These are phyloP conservation scores for Platysteira castanea DNA, from an alignment of 2,113 vertebrate genomes.

Conservation along the genomic window DNA sequence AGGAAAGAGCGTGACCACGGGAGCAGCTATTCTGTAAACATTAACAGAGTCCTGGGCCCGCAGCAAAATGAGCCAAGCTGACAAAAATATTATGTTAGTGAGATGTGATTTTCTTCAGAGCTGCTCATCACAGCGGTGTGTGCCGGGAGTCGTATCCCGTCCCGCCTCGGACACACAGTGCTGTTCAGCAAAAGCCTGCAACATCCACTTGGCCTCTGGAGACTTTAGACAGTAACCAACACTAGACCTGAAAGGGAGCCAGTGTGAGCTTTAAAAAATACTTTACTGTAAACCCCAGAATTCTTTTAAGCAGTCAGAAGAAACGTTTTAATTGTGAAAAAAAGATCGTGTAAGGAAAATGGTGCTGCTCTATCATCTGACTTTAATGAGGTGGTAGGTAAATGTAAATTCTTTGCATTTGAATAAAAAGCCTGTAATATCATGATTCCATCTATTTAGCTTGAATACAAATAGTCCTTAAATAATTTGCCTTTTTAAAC, in stretches of 20 bases:
- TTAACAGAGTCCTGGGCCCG: rapidly evolving
- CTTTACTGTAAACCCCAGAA: not conserved
- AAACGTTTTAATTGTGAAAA: not conserved
- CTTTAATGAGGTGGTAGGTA: constrained; percentile 11
- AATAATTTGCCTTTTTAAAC: constrained; percentile 30
- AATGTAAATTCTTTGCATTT: constrained; percentile 31
- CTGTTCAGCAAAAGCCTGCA: not conserved
- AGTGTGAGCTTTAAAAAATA: not conserved
- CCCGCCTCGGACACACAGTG: not conserved
- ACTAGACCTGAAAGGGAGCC: not conserved
- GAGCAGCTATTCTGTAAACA: not conserved
- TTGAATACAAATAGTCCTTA: constrained; percentile 23
- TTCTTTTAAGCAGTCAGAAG: not conserved
- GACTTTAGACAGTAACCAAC: not conserved
- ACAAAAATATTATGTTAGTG: not conserved
- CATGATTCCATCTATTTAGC: not conserved
- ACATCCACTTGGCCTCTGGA: not conserved
- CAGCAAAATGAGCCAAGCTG: not conserved
- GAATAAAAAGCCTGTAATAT: not conserved
- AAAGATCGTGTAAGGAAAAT: not conserved
- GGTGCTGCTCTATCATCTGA: not conserved
- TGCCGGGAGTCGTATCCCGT: not conserved
- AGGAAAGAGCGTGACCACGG: rapidly evolving
- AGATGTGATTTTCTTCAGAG: not conserved
- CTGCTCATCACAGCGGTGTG: not conserved